Evolutionary conservation across 2,888 invertebrate species (phyloP).

Genomic region (Melinaea menophilus): DNA sequence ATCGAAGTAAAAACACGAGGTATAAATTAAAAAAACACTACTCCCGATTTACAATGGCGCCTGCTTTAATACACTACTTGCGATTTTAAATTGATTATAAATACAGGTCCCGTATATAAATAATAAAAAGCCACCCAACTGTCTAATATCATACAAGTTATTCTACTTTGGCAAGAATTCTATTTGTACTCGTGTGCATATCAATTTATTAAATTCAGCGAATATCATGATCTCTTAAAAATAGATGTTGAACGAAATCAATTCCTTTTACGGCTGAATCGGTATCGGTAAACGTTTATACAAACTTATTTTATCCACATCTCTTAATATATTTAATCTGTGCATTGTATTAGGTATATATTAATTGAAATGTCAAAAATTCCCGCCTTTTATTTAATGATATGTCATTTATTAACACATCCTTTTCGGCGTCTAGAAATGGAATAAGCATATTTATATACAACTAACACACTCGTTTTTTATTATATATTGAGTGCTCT

Average conservation of each 20-base stretch:
- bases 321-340: neutral
- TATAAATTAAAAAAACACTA: neutral
- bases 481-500: no score
- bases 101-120: slow-evolving; percentile 11
- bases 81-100: neutral
- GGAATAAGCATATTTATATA: no score
- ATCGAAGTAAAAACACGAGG: neutral
- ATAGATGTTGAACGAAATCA: slow-evolving; percentile 24
- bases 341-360: neutral
- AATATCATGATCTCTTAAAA: slow-evolving; percentile 2
- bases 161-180: slow-evolving; percentile 55
- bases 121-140: slow-evolving; percentile 11
- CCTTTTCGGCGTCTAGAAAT: neutral
- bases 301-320: neutral
- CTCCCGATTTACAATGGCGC: slow-evolving; percentile 2
- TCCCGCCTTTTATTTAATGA: slow-evolving; percentile 4
- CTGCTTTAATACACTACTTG: neutral
- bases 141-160: slow-evolving; percentile 28
- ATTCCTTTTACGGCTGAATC: slow-evolving; percentile 23
- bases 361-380: neutral
- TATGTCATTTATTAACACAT: slow-evolving; percentile 1
- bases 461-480: no score
- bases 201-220: slow-evolving; percentile 34
- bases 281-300: neutral
- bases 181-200: slow-evolving; percentile 57